A percentile compares a stretch with the other conserved stretches of the same genome.
Evolutionary conservation across 1,140 invertebrate species (phyloP).

Genomic region (Bombus soroeensis): DNA sequence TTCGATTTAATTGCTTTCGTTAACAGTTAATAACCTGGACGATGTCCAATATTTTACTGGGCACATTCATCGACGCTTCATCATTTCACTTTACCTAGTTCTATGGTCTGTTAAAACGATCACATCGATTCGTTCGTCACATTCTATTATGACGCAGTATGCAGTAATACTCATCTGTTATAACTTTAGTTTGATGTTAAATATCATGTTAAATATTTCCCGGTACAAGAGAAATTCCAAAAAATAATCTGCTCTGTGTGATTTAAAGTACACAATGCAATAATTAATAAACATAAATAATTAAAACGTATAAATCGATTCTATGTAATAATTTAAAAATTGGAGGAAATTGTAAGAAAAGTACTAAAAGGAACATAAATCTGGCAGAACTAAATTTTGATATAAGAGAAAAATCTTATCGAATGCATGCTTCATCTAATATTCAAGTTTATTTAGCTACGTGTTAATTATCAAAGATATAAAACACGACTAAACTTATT

Average conservation of each 20-base stretch:
- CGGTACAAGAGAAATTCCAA: not conserved
- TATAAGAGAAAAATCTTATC: not conserved
- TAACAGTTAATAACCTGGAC: constrained; percentile 67
- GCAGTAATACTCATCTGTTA: no score
- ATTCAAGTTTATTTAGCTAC: not conserved
- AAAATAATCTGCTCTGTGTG: not conserved
- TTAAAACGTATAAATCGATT: not conserved
- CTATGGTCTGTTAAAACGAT: not conserved
- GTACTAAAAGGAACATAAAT: not conserved
- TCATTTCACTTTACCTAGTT: not conserved
- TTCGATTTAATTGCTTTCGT: constrained; percentile 73
- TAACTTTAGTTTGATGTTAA: no score
- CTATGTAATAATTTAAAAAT: not conserved
- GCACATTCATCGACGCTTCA: not conserved
- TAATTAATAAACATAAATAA: not conserved
- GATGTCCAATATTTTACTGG: constrained; percentile 36
- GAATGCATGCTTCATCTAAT: not conserved
- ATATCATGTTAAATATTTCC: not conserved
- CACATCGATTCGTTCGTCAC: not conserved
- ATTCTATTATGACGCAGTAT: not conserved
- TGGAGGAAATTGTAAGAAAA: not conserved
- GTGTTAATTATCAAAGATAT: not conserved
- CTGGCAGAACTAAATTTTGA: not conserved
- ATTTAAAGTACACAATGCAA: no score
- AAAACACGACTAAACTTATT: not conserved